Conservation (phyloP, 2,113 vertebrate genomes). For the Miniopterus natalensis region DNA sequence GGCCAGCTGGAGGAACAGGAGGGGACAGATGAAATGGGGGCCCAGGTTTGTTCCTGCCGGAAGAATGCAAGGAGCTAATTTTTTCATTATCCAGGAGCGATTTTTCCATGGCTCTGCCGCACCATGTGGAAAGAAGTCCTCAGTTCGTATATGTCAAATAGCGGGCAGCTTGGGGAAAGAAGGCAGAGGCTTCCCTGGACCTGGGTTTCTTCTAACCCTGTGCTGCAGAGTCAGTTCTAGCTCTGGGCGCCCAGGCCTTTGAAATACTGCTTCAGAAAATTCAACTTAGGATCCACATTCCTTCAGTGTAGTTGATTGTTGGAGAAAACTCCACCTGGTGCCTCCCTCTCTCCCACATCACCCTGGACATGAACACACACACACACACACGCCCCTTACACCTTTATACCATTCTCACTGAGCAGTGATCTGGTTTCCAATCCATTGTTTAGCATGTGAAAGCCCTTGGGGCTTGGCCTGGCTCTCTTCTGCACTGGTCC, state of each 20-base stretch:
- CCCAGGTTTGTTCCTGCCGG: conserved; percentile 68
- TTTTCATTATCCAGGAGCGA: conserved; percentile 54
- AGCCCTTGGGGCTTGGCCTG: not conserved
- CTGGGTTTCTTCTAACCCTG: conserved; percentile 65
- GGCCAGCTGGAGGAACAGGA: conserved; percentile 78
- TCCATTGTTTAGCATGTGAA: not conserved
- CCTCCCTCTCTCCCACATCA: not conserved
- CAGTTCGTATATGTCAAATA: not conserved
- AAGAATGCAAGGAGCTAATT: conserved; percentile 73
- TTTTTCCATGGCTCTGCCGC: conserved; percentile 69
- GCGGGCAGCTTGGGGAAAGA: conserved; percentile 66
- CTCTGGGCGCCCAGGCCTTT: not conserved
- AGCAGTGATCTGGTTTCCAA: not conserved
- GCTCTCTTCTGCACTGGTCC: not conserved
- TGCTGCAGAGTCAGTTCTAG: not conserved
- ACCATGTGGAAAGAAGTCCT: conserved; percentile 59
- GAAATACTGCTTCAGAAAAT: not conserved
- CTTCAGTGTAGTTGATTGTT: not conserved
- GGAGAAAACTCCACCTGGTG: not conserved
- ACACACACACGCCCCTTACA: not conserved
- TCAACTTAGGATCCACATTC: not conserved
- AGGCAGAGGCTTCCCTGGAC: conserved; percentile 62
- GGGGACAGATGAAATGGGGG: conserved; percentile 73
- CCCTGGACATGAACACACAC: not conserved
- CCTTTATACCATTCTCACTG: not conserved